Percentiles rank a stretch among this genome's conserved stretches.
Conservation (phyloP, 2,888 invertebrate genomes). For the Orchestes rusci region DNA sequence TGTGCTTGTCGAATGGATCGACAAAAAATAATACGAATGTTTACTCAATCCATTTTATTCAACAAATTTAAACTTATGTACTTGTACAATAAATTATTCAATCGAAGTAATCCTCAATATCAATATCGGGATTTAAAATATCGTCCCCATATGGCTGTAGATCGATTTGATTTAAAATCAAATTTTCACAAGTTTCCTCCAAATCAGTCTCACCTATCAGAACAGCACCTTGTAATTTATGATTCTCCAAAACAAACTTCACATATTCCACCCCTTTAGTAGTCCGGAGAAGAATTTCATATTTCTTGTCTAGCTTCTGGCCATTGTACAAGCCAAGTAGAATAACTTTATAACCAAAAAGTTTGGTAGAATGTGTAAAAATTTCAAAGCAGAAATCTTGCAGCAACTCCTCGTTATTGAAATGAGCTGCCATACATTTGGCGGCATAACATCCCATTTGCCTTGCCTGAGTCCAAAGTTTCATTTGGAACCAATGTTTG, state of each 20-base stretch:
- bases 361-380: conserved; percentile 91
- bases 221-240: conserved; percentile 85
- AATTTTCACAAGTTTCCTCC: conserved; percentile 97
- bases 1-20: too few relatives aligned
- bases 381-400: conserved; percentile 97
- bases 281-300: conserved; percentile 78
- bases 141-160: conserved; percentile 82
- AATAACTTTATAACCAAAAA: conserved; percentile 91
- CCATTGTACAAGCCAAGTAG: conserved; percentile 90
- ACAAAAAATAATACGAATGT: too few relatives aligned
- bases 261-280: conserved; percentile 77
- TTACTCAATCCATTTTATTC: background rate
- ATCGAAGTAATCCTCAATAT: conserved; percentile 99
- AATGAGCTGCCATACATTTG: conserved; percentile 70
- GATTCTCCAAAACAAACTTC: conserved; percentile 80
- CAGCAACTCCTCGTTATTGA: conserved; percentile 56
- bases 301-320: conserved; percentile 71
- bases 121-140: conserved; percentile 89
- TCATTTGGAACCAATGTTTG: conserved; percentile 88
- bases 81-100: conserved; percentile 40
- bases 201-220: conserved; percentile 95
- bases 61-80: background rate
- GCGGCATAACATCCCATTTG: conserved; percentile 97
- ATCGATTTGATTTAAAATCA: conserved; percentile 92
- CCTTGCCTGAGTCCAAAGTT: conserved; percentile 95